Percentiles rank a stretch among this genome's conserved stretches.
These are phyloP conservation scores for Paracyclopina nana DNA, from an alignment of 1,140 invertebrate species.

Conservation along the genomic window DNA sequence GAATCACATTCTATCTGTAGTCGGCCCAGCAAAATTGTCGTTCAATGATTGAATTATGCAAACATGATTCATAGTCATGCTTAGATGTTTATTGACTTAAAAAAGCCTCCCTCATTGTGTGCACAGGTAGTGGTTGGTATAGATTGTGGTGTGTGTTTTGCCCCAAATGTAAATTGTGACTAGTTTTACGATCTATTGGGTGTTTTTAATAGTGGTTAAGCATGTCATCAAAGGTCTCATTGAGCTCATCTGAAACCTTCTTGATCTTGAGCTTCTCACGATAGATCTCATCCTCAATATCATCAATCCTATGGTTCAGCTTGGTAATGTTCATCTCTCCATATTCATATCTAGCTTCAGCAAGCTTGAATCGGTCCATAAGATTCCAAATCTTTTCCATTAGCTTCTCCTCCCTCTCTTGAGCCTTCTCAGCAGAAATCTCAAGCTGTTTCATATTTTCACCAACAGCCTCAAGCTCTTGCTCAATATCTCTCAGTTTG, in stretches of 20 bases:
- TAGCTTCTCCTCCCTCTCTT: constrained; percentile 13
- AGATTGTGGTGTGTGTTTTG: too few species aligned
- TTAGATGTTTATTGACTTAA: too few species aligned
- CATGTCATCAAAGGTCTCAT: constrained; percentile 16
- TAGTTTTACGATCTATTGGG: too few species aligned
- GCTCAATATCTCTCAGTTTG: constrained; percentile 14
- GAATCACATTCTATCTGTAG: too few species aligned
- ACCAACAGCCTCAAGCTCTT: constrained; percentile 11
- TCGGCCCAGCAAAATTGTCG: too few species aligned
- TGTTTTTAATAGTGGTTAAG: constrained; percentile 10
- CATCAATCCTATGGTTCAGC: constrained; percentile 15
- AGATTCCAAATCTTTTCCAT: constrained; percentile 12
- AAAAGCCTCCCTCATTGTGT: too few species aligned
- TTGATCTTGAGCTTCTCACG: constrained; percentile 17
- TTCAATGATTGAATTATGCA: too few species aligned
- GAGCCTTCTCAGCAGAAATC: constrained; percentile 14
- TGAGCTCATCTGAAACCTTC: constrained; percentile 15
- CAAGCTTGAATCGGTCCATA: constrained; percentile 10
- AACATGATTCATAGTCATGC: too few species aligned
- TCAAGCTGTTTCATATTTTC: constrained; percentile 16
- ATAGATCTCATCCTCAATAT: constrained; percentile 16
- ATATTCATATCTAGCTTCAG: constrained; percentile 16
- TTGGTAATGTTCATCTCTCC: constrained; percentile 17
- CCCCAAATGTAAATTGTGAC: too few species aligned
- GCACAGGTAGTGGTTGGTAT: too few species aligned